phyloP scores from a whole-genome alignment of 2,888 invertebrate species.

The Scaptomyza polygonia region DNA sequence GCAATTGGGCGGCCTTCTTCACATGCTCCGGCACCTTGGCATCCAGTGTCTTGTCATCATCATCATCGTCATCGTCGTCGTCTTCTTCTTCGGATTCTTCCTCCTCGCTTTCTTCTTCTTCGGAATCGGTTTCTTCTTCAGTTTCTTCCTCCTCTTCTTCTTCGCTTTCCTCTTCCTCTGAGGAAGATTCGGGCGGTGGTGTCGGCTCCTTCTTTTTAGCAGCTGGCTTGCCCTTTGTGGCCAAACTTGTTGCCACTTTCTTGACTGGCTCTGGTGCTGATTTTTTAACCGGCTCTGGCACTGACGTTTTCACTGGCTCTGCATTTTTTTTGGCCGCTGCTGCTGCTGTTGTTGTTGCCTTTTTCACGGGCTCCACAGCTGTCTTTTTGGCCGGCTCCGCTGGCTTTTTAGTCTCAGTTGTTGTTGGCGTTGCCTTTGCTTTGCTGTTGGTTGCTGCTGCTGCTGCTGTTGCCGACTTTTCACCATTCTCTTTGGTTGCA shows the following conservation, averaged over 20 bases:
- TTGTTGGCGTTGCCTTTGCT: slow-evolving; percentile 72
- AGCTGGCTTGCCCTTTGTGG: slow-evolving; percentile 48
- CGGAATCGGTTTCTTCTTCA: slow-evolving; percentile 65
- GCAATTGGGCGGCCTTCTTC: slow-evolving; percentile 65
- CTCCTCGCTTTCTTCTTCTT: slow-evolving; percentile 66
- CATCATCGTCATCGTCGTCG: slow-evolving; percentile 58
- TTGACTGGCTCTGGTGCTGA: slow-evolving; percentile 49
- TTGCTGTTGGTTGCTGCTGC: slow-evolving; percentile 30
- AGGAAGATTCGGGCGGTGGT: slow-evolving; percentile 75
- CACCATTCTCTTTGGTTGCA: slow-evolving; percentile 51
- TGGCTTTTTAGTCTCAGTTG: slow-evolving; percentile 54
- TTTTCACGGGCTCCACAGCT: slow-evolving; percentile 54
- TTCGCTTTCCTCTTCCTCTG: slow-evolving; percentile 65
- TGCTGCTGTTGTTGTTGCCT: slow-evolving; percentile 34
- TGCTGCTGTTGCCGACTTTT: slow-evolving; percentile 34
- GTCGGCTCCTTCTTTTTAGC: slow-evolving; percentile 82
- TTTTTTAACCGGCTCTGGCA: slow-evolving; percentile 59
- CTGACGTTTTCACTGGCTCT: slow-evolving; percentile 51
- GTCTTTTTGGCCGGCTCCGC: slow-evolving; percentile 59
- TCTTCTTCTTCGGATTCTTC: slow-evolving; percentile 74
- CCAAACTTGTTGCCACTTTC: slow-evolving; percentile 43
- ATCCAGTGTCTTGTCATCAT: slow-evolving; percentile 64
- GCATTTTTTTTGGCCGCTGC: slow-evolving; percentile 46
- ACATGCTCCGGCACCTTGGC: slow-evolving; percentile 70
- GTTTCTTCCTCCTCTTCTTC: slow-evolving; percentile 68